These are phyloP conservation scores for Nematostella vectensis DNA, from an alignment of 92 coral and sea anemone species.

Conservation along the genomic window DNA sequence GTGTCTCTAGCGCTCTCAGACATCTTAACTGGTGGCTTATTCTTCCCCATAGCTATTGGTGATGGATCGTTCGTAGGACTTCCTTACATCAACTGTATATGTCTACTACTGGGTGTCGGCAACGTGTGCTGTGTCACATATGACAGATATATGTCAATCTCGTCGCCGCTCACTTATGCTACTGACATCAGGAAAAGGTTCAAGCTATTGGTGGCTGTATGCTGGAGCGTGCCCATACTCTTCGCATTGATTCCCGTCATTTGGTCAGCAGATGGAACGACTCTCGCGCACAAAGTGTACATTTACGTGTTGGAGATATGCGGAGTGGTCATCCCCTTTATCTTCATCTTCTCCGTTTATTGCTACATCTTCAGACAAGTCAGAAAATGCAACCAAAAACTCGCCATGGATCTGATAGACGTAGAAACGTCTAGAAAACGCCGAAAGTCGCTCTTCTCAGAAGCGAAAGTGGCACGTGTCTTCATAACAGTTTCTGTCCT, in stretches of 20 bases:
- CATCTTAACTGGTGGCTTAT: constrained; percentile 20
- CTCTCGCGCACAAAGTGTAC: constrained; percentile 30
- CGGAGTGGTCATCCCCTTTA: constrained; percentile 34
- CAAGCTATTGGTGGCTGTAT: constrained; percentile 12
- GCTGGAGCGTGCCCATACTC: constrained; percentile 26
- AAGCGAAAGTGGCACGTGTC: constrained; percentile 32
- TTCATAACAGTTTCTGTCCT: constrained; percentile 28
- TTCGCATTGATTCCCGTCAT: constrained; percentile 24
- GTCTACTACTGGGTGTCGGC: constrained; percentile 31
- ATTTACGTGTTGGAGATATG: constrained; percentile 20
- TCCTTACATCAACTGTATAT: constrained; percentile 16
- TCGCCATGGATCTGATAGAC: constrained; percentile 22
- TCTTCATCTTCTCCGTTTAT: constrained; percentile 31
- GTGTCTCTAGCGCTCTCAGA: constrained; percentile 43
- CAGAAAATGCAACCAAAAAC: constrained; percentile 25
- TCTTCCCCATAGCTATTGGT: constrained; percentile 34
- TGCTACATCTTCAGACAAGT: constrained; percentile 44
- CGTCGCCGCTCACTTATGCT: constrained; percentile 27
- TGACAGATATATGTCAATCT: constrained; percentile 42
- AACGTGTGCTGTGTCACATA: constrained; percentile 50
- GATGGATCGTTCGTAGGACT: constrained; percentile 10
- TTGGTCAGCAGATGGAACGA: constrained; percentile 10
- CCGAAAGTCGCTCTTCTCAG: constrained; percentile 19
- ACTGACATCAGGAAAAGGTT: constrained; percentile 26
- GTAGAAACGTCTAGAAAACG: neutral